Base-by-base conservation (phyloP, 1,140 invertebrate genomes). In the Drosophila repletoides region DNA sequence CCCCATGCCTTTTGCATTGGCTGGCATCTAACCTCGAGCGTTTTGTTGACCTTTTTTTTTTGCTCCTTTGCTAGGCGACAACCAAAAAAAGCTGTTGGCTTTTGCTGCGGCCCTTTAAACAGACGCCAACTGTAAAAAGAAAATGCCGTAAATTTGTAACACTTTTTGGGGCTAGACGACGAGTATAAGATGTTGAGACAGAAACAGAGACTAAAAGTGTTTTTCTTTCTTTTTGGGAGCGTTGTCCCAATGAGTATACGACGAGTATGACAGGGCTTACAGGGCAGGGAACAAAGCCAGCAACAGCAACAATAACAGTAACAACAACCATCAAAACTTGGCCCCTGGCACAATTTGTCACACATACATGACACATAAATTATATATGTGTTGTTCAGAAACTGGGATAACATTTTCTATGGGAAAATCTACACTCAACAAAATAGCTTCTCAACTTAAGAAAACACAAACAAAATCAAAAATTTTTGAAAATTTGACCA, bases 101-200 rank as follows among this genome's bases (percentile, higher is more conserved):
- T 65, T 65, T 53, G 72, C 51, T 38, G 55, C 28, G 48, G 53
- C 68, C 51, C 72, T 76, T 76, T 80, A 80, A 80, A 81, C 60
- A 60, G 66, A 71, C 72, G 66, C 56, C 66, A 69, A 80, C 67
- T 76, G 72, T 67, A 64, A 68, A 75, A 66, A 48, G 52, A 81
- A 81, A 81, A 81, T 76, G 72, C 75, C 68, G 77, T 84, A 84
- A 84, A 84, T 84, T 84, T 84, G 80, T 86, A 84, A 84, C 80
- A 84, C 75, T 86, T 80, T 86, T 69, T 60, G 55, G 63, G 19
- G 21, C 61, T 41, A 59, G 74, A 72, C 61, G 52, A 19, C 45
- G 14, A 17, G n/a, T n/a, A 41, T 55, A 41, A 41, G 40, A 14
- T 34, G 31, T 12, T 22, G 24, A 33, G 63, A 49, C 43, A 33